Conservation (phyloP, 2,797 vertebrate genomes). For the Myoxocephalus aenaeus region DNA sequence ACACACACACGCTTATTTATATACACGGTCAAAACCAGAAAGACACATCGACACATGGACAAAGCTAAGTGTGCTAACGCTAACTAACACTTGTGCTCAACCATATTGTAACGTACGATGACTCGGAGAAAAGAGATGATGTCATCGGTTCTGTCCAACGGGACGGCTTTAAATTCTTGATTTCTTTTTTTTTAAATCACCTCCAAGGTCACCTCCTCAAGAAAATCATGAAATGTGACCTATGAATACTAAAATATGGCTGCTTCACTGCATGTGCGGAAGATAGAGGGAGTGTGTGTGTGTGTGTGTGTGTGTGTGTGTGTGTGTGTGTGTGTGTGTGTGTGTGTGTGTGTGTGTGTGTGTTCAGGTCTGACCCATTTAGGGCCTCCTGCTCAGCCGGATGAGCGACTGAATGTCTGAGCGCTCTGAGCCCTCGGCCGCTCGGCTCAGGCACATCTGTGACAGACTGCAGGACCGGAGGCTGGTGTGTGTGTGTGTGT, state of each 20-base stretch:
- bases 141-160: background rate
- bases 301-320: conserved; percentile 11
- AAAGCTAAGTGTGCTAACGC: background rate
- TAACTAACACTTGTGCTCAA: background rate
- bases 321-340: conserved; percentile 22
- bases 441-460: conserved; percentile 64
- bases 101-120: background rate
- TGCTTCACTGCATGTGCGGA: background rate
- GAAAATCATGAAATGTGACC: conserved; percentile 45
- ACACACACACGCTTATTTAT: background rate
- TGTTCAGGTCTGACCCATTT: conserved; percentile 77
- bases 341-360: conserved; percentile 25
- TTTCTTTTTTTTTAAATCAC: background rate
- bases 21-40: background rate
- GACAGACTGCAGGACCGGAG: conserved; percentile 60
- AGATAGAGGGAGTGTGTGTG: background rate
- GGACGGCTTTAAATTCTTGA: background rate
- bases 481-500: background rate
- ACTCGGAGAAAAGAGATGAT: background rate
- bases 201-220: conserved; percentile 8
- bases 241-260: conserved; percentile 43
- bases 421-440: conserved; percentile 44
- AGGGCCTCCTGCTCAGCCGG: conserved; percentile 67
- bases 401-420: conserved; percentile 60
- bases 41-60: conserved; percentile 1